Conservation (phyloP, 2,797 vertebrate species). For the Oreochromis mossambicus region DNA sequence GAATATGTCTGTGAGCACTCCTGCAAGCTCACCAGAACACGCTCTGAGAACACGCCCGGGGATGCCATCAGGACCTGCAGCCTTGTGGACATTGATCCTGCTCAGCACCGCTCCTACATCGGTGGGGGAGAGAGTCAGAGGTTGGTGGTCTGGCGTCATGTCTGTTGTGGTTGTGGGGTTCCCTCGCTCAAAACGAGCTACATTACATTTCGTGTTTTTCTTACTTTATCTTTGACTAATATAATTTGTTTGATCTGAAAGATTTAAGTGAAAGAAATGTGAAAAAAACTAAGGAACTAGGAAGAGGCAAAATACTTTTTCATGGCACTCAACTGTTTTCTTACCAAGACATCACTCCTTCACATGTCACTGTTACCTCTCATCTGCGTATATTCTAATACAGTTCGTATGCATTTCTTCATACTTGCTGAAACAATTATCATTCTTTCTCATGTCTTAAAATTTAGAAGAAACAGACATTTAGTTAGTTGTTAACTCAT, state of each 20-base stretch:
- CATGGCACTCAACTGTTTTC: background rate
- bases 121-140: too few species aligned
- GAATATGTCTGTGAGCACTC: too few species aligned
- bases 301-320: background rate
- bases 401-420: background rate
- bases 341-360: background rate
- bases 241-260: background rate
- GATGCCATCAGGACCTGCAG: too few species aligned
- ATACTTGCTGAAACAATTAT: background rate
- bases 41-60: too few species aligned
- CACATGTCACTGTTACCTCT: background rate
- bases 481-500: background rate
- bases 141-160: too few species aligned
- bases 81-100: too few species aligned
- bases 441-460: background rate
- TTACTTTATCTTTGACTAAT: background rate
- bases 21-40: too few species aligned
- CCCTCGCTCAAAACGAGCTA: too few species aligned
- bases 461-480: background rate
- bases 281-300: background rate
- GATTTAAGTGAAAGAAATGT: background rate
- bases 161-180: too few species aligned
- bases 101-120: too few species aligned
- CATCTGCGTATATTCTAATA: background rate
- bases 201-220: background rate